Evolutionary conservation across 2,797 vertebrate species (phyloP).

Genomic region (Megalops cyprinoides): DNA sequence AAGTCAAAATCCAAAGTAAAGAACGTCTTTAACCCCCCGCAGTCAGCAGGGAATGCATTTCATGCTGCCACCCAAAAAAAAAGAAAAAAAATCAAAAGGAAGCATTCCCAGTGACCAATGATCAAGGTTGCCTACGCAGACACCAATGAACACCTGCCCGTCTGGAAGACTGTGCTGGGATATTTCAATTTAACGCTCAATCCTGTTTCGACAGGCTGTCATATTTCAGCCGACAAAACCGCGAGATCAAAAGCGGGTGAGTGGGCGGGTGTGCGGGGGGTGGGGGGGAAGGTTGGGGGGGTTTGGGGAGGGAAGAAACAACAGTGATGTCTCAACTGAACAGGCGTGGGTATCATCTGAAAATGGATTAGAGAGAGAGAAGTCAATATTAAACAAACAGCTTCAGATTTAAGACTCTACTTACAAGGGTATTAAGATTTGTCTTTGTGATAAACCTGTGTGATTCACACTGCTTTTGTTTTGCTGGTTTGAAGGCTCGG

Average conservation of each 20-base stretch:
- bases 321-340: conserved; percentile 25
- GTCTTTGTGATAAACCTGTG: conserved; percentile 10
- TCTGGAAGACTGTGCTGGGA: background rate
- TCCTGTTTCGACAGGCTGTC: conserved; percentile 21
- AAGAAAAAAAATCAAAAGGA: background rate
- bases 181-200: conserved; percentile 29
- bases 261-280: too few species aligned
- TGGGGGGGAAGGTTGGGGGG: too few species aligned
- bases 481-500: background rate
- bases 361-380: conserved; percentile 22
- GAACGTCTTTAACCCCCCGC: too few species aligned
- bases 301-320: background rate
- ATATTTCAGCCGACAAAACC: conserved; percentile 8
- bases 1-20: too few species aligned
- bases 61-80: background rate
- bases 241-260: conserved; percentile 17
- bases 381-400: conserved; percentile 31
- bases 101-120: background rate
- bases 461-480: background rate
- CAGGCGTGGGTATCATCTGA: conserved; percentile 21
- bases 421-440: conserved; percentile 33
- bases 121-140: background rate
- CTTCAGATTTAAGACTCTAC: conserved; percentile 26
- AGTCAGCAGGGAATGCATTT: too few species aligned
- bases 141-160: background rate